These are phyloP conservation scores for Zeus faber DNA, from an alignment of 2,113 vertebrate genomes.

Conservation along the genomic window DNA sequence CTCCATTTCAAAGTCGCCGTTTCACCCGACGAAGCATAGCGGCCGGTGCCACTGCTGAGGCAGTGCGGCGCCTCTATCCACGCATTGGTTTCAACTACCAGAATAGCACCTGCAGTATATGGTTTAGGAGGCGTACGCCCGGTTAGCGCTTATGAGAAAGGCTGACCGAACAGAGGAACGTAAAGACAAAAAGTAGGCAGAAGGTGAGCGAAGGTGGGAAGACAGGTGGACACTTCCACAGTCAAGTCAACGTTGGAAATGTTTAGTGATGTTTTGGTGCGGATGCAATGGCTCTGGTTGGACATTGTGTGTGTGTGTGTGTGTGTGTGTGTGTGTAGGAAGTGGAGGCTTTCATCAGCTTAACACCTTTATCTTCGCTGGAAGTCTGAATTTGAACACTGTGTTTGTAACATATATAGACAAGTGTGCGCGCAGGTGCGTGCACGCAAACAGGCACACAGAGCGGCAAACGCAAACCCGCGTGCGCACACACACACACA, in stretches of 20 bases:
- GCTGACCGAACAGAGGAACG: conserved; percentile 31
- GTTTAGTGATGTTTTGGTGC: conserved; percentile 41
- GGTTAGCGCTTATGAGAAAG: too few relatives aligned
- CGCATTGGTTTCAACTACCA: too few relatives aligned
- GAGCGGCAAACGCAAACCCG: neutral
- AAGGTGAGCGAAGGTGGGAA: conserved; percentile 15
- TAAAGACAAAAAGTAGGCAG: conserved; percentile 2
- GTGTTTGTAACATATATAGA: conserved; percentile 42
- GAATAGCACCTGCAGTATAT: too few relatives aligned
- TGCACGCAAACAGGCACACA: neutral
- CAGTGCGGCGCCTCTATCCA: too few relatives aligned
- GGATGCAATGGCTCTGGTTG: conserved; percentile 50
- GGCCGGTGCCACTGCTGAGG: too few relatives aligned
- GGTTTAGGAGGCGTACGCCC: too few relatives aligned
- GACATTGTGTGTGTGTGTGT: conserved; percentile 9
- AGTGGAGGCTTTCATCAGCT: conserved; percentile 55
- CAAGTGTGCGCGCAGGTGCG: too few relatives aligned
- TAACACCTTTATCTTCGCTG: conserved; percentile 49
- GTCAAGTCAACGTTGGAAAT: conserved; percentile 53
- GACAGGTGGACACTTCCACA: conserved; percentile 53
- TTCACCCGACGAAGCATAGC: too few relatives aligned
- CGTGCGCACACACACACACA: conserved; percentile 4
- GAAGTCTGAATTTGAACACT: conserved; percentile 22
- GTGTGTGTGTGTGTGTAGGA: conserved; percentile 27
- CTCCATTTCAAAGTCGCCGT: too few relatives aligned